phyloP scores from a whole-genome alignment of 35 echinoderm and acorn worm genomes.

The Heliocidaris tuberculata region DNA sequence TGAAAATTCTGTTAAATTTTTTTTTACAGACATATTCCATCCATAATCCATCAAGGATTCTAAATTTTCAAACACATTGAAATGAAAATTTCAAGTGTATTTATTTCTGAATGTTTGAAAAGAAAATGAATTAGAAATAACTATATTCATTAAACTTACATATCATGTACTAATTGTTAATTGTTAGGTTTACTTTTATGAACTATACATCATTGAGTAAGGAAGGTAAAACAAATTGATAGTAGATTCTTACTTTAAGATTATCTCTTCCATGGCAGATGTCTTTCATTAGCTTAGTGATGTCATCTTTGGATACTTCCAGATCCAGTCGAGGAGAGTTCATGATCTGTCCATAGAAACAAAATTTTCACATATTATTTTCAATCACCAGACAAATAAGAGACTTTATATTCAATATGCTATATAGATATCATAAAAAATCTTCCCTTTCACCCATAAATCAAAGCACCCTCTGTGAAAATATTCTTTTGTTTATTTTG shows the following conservation, averaged over 20 bases:
- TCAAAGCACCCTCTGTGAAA: background rate
- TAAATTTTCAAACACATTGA: no score
- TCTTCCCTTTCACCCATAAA: background rate
- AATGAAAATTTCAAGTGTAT: no score
- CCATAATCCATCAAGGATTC: no score
- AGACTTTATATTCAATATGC: constrained; percentile 13
- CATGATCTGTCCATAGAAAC: constrained; percentile 54
- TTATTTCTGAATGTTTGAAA: no score
- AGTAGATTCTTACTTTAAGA: constrained; percentile 44
- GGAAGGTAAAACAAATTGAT: background rate
- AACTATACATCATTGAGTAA: no score
- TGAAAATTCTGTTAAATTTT: no score
- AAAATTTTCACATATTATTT: background rate
- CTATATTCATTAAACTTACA: no score
- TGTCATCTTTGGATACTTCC: constrained; percentile 61
- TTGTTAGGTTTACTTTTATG: no score
- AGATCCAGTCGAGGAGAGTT: constrained; percentile 78
- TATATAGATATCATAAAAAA: background rate
- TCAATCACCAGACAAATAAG: background rate
- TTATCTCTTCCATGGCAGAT: constrained; percentile 54
- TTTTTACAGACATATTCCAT: no score
- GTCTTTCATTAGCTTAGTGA: constrained; percentile 67
- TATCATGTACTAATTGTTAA: no score
- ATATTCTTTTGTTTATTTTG: background rate
- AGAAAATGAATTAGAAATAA: no score